These are phyloP conservation scores for Australoheros facetus DNA, from an alignment of 2,797 vertebrate species.

Conservation along the genomic window DNA sequence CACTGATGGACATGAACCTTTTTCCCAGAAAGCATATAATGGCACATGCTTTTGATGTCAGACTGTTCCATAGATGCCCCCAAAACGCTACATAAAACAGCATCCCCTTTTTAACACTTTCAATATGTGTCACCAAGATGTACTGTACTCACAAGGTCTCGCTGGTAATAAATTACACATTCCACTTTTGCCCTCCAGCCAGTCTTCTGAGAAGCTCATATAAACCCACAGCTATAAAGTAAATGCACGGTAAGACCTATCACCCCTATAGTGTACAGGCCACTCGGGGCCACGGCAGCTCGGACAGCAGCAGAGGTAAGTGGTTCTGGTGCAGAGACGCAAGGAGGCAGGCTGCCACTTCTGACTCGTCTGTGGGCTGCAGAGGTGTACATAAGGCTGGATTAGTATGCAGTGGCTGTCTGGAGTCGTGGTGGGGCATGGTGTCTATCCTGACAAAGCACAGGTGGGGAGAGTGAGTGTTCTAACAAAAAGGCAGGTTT, in stretches of 20 bases:
- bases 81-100: conserved; percentile 70
- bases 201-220: conserved; percentile 46
- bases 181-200: conserved; percentile 34
- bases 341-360: conserved; percentile 67
- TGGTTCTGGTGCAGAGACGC: conserved; percentile 48
- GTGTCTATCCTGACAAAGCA: conserved; percentile 63
- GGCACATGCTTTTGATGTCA: conserved; percentile 61
- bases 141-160: conserved; percentile 47
- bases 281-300: conserved; percentile 26
- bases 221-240: conserved; percentile 65
- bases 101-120: conserved; percentile 50
- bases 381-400: conserved; percentile 34
- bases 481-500: conserved; percentile 59
- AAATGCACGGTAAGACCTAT: conserved; percentile 63
- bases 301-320: conserved; percentile 51
- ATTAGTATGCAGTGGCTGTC: conserved; percentile 68
- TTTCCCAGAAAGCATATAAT: conserved; percentile 65
- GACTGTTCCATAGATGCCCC: conserved; percentile 36
- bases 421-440: conserved; percentile 54
- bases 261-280: conserved; percentile 38
- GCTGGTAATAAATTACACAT: conserved; percentile 60
- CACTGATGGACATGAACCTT: conserved; percentile 61
- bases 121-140: conserved; percentile 62
- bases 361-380: conserved; percentile 46
- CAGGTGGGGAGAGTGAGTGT: conserved; percentile 64